These are phyloP conservation scores for Aphaenogaster ashmeadi DNA, from an alignment of 1,140 invertebrate species.

Conservation along the genomic window DNA sequence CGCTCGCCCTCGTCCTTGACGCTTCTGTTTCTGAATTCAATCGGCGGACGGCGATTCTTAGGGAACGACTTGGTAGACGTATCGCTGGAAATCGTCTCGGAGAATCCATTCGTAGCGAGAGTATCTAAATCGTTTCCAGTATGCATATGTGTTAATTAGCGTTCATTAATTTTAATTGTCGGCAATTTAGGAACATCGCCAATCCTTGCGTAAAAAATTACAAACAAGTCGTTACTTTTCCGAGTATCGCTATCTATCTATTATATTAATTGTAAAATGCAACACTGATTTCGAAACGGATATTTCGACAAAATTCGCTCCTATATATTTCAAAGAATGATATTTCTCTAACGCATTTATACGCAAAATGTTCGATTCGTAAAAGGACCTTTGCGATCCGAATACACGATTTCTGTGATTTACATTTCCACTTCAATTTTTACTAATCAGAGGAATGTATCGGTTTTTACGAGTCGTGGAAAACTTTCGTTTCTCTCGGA, in stretches of 20 bases:
- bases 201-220: neutral
- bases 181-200: neutral
- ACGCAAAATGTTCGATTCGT: neutral
- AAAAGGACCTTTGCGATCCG: neutral
- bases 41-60: neutral
- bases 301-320: neutral
- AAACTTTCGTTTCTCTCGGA: conserved; percentile 69
- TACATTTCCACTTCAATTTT: conserved; percentile 1
- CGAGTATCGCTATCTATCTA: neutral
- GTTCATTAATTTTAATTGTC: neutral
- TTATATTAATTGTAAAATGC: conserved; percentile 5
- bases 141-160: neutral
- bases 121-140: neutral
- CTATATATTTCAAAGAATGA: conserved; percentile 18
- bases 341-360: neutral
- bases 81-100: neutral
- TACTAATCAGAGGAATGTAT: conserved; percentile 16
- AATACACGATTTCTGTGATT: neutral
- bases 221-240: neutral
- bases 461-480: neutral
- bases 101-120: neutral
- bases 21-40: neutral
- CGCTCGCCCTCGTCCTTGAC: conserved; percentile 21
- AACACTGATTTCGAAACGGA: conserved; percentile 2
- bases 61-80: neutral